Conservation (phyloP, 2,113 vertebrate species). For the Calidris pugnax region DNA sequence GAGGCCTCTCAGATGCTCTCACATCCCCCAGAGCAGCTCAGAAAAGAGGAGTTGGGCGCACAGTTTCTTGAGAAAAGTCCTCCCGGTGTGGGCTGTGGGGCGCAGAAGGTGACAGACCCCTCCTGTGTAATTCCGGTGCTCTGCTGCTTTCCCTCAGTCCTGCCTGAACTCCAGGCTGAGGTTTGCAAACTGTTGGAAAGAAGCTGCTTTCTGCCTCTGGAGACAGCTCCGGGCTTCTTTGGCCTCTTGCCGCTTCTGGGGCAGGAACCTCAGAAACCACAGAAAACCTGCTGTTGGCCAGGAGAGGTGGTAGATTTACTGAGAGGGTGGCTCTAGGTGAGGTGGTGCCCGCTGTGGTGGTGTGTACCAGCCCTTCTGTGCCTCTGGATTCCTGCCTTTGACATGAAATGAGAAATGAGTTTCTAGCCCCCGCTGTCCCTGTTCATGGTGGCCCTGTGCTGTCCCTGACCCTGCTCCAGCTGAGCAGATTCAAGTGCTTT, state of each 20-base stretch:
- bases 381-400: background rate
- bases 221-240: background rate
- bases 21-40: background rate
- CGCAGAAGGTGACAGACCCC: background rate
- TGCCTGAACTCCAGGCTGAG: background rate
- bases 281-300: background rate
- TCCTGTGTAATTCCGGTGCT: background rate
- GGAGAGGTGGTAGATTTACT: background rate
- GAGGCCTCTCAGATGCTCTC: background rate
- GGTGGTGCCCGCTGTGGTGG: background rate
- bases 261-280: background rate
- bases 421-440: background rate
- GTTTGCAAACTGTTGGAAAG: background rate
- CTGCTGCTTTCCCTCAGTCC: background rate
- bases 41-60: rapidly evolving
- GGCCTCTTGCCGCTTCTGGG: background rate
- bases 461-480: background rate
- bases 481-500: background rate
- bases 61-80: background rate
- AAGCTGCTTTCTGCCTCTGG: background rate
- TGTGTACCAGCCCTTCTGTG: background rate
- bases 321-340: background rate
- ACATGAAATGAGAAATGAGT: background rate
- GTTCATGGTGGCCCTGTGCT: background rate
- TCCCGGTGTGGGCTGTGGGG: background rate